Evolutionary conservation across 2,888 invertebrate genomes (phyloP), one percentile per base, ranked within the genome.

Genomic region (Gymnosoma rotundatum): DNA sequence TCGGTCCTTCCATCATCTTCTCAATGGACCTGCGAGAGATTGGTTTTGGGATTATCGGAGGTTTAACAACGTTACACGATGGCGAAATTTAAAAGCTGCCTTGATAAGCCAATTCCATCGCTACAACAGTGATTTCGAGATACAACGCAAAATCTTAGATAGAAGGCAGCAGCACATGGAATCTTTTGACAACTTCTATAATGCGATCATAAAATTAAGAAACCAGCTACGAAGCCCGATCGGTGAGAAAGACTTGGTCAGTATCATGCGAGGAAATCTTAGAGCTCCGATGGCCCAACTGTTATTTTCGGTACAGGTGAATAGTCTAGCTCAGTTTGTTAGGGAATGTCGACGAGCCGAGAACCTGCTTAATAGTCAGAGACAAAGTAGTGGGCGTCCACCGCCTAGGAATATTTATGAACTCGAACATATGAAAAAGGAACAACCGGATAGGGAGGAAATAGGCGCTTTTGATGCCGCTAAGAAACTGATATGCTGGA

Each of bases 31-130:
- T 2, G 32, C 50, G 1, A 21, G 48, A 2, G 64, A 66, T 0
- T 66, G 50, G 64, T 66, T 66, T n/a, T 50, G 32, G 64, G 32
- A 45, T 20, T 18, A 63, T 16, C 9, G 61, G 1, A 20, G 63
- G 0, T 63, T 63, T 21, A 63, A 63, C 16, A 14, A 63, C 16
- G 0, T 63, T 2, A 1, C 63, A 0, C 1, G 42, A 8, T 63
- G 63, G 63, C 14, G 42, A 14, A 21, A 63, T 3, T 16, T 63
- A 4, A 61, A 45, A 21, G 21, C 63, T 0, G 63, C 63, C 1
- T 8, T 61, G 8, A 18, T 61, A 10, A 14, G 1, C 1, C 61
- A 61, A 38, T 61, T 58, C 12, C 58, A 32, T 2, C 0, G 58
- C 1, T n/a, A 14, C 7, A 9, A 32, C 16, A 58, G 58, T 9